These are phyloP conservation scores for Ceramica pisi DNA, from an alignment of 2,888 invertebrate species.

Conservation along the genomic window DNA sequence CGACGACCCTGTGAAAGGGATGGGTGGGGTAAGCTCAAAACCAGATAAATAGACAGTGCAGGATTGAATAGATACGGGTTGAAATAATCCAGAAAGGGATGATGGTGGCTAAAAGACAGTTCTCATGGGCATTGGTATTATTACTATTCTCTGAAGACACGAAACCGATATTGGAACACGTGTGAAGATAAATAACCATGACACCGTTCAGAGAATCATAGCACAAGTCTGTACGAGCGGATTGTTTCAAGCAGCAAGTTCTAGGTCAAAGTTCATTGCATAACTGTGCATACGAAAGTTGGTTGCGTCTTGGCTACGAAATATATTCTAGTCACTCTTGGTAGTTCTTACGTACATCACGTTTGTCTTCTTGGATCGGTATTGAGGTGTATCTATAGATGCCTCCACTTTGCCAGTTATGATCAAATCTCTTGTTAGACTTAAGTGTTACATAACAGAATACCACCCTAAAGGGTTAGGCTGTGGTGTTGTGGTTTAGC, in stretches of 20 bases:
- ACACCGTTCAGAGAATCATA: not conserved
- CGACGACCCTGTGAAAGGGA: not conserved
- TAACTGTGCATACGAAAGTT: slow-evolving; percentile 19
- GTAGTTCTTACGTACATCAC: not conserved
- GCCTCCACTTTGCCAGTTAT: no score
- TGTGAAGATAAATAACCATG: not conserved
- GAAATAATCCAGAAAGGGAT: not conserved
- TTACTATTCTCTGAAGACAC: not conserved
- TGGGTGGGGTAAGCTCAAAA: no score
- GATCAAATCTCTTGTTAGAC: no score
- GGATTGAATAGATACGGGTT: not conserved
- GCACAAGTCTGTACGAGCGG: not conserved
- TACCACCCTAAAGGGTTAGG: no score
- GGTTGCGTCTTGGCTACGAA: not conserved
- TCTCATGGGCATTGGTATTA: no score
- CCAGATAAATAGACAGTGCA: not conserved
- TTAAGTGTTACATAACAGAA: no score
- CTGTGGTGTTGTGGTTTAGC: no score
- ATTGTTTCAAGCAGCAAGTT: slow-evolving; percentile 23
- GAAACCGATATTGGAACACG: not conserved
- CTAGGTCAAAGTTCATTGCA: slow-evolving; percentile 19
- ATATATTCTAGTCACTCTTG: not conserved
- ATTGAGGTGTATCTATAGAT: not conserved
- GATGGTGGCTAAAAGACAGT: no score
- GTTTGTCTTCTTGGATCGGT: not conserved